These are phyloP conservation scores for Ispidina lecontei DNA, from an alignment of 2,797 vertebrate genomes.

Conservation along the genomic window DNA sequence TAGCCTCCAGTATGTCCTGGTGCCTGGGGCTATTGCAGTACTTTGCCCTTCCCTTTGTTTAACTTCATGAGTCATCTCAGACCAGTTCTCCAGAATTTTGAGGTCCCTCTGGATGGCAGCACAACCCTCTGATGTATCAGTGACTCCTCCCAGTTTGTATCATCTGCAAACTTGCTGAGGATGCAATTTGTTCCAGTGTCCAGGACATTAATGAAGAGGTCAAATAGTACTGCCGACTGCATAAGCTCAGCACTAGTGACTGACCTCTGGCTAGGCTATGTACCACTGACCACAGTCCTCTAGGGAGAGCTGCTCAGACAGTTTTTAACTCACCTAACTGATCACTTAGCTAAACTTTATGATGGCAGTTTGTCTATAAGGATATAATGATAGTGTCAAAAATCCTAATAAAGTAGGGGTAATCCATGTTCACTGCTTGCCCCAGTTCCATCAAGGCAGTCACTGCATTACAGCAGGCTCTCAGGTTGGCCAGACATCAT, in stretches of 20 bases:
- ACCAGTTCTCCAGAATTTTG: not conserved
- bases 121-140: not conserved
- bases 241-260: not conserved
- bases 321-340: not conserved
- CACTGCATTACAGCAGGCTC: not conserved
- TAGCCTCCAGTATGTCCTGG: not conserved
- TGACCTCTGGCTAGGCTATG: not conserved
- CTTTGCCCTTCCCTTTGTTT: not conserved
- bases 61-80: not conserved
- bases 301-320: not conserved
- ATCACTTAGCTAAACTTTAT: not conserved
- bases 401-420: not conserved
- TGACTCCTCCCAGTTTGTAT: not conserved
- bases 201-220: not conserved
- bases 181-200: not conserved
- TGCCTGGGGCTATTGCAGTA: not conserved
- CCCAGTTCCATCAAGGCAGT: not conserved
- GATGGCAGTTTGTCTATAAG: not conserved
- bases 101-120: not conserved
- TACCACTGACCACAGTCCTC: not conserved
- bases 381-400: not conserved
- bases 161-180: not conserved
- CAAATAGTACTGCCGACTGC: not conserved
- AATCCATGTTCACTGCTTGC: not conserved
- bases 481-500: not conserved